A percentile compares a stretch with the other conserved stretches of the same genome.
Evolutionary conservation across 2,797 vertebrate species (phyloP).

Genomic region (Manis crassicaudata): DNA sequence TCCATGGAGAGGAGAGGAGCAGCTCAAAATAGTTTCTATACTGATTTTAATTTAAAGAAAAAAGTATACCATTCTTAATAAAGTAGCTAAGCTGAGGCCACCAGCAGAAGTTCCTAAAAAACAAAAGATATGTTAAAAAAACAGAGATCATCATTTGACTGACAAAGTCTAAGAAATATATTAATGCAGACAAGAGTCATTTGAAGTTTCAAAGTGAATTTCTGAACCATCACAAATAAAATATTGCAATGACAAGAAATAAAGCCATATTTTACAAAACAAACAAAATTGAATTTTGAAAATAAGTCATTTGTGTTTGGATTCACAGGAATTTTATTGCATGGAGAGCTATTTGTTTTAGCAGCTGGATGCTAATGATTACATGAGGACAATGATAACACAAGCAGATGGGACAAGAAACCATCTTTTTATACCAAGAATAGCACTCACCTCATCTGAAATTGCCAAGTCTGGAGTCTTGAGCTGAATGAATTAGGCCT

Average conservation of each 20-base stretch:
- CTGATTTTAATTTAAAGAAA: slow-evolving; percentile 32
- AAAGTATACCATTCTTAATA: background rate
- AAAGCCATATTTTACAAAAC: slow-evolving; percentile 50
- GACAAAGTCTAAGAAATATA: slow-evolving; percentile 29
- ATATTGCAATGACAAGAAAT: background rate
- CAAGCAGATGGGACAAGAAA: background rate
- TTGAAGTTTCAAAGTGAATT: slow-evolving; percentile 28
- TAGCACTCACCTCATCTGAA: slow-evolving; percentile 35
- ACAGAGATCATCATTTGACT: slow-evolving; percentile 1
- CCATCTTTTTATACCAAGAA: background rate
- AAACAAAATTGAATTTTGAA: slow-evolving; percentile 57
- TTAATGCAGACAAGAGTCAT: slow-evolving; percentile 17
- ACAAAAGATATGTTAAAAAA: slow-evolving; percentile 1
- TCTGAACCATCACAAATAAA: slow-evolving; percentile 57
- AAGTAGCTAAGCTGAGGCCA: background rate
- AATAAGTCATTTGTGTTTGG: slow-evolving; percentile 39
- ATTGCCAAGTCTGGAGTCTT: background rate
- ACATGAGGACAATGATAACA: background rate
- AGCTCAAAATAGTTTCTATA: background rate
- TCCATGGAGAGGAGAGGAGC: background rate
- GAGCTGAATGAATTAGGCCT: background rate
- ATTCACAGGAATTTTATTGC: slow-evolving; percentile 37
- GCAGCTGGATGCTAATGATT: slow-evolving; percentile 47
- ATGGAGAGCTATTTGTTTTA: background rate
- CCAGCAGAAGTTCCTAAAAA: slow-evolving; percentile 12